phyloP scores from a whole-genome alignment of 2,888 invertebrate species.

The Anoncus sp. region DNA sequence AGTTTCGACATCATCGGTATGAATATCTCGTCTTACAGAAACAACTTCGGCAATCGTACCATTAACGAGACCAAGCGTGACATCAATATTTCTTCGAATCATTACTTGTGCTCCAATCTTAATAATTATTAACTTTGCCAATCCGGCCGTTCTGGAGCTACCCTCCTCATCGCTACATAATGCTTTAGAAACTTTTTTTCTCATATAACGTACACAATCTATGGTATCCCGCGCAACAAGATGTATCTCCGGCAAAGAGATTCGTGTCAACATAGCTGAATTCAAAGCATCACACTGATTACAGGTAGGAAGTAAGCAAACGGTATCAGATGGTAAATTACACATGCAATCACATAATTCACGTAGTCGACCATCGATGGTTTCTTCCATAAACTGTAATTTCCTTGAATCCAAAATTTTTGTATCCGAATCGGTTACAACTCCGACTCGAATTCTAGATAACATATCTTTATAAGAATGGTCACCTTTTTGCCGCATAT shows the following conservation, averaged over 20 bases:
- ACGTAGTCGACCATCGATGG: conserved; percentile 54
- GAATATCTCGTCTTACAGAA: conserved; percentile 47
- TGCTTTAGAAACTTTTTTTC: not conserved
- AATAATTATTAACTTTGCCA: conserved; percentile 59
- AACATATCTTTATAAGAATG: conserved; percentile 67
- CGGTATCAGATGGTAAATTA: conserved; percentile 67
- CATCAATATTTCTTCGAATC: conserved; percentile 71
- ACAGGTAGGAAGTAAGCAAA: conserved; percentile 75
- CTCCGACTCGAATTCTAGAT: conserved; percentile 55
- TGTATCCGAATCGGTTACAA: conserved; percentile 30
- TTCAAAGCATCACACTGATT: conserved; percentile 67
- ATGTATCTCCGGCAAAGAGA: conserved; percentile 65
- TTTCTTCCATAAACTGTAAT: conserved; percentile 45
- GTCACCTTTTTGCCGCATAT: conserved; percentile 69
- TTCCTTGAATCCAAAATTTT: conserved; percentile 43
- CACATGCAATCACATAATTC: conserved; percentile 63
- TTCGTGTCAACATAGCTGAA: conserved; percentile 68
- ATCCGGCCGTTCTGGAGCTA: conserved; percentile 60
- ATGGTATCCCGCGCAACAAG: conserved; percentile 64
- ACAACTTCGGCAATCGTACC: conserved; percentile 67
- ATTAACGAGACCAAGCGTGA: conserved; percentile 70
- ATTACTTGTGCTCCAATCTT: conserved; percentile 68
- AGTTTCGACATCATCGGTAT: conserved; percentile 54
- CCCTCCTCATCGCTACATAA: conserved; percentile 59
- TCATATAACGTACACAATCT: conserved; percentile 47